Base-by-base conservation (phyloP, 2,888 invertebrate species). In the Torymus texanus region DNA sequence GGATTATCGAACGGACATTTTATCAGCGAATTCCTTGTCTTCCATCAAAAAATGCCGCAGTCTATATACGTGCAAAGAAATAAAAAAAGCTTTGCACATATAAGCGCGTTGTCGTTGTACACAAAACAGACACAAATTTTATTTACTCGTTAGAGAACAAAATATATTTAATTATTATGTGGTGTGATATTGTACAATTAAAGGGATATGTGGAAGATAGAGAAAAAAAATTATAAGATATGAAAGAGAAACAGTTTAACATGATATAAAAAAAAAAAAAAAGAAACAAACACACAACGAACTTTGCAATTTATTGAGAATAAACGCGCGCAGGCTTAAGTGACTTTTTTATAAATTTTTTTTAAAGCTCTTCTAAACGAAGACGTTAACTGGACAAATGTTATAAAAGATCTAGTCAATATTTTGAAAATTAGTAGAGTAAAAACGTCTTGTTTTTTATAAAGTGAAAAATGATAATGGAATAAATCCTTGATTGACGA, bases 131-230 rank as follows among this genome's bases (percentile, higher is more conserved):
- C 59, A 68, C 71, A 71, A 56, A 78, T 53, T 75, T 81, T 75
- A 78, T 81, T 81, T 81, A 73, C 67, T 75, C 63, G 72, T 78
- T 81, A 78, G 53, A 78, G 5, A 67, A 81, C 16, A 71, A 71
- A 68, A 62, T 55, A 73, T 41, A 78, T 53, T 74, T 77, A 77
- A 77, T 78, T 67, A 68, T 73, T 74, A 78, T 75, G 72, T 78
- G 67, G 81, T 81, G 78, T 81, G 75, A 81, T 81, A 81, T 80
- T 41, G 56, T 81, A 81, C 61, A 72, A 78, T 71, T 78, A 56
- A 65, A 62, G 14, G 29, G 68, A 77, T 11, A 58, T 41, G 18
- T 72, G 74, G 63, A 56, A 68, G 29, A 59, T 14, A 73, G 63
- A 56, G 68, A 53, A 63, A 50, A n/a, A 68, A 53, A 62, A 18